Base-by-base conservation (phyloP, 2,797 vertebrate genomes). In the Pangasius larnaudii region DNA sequence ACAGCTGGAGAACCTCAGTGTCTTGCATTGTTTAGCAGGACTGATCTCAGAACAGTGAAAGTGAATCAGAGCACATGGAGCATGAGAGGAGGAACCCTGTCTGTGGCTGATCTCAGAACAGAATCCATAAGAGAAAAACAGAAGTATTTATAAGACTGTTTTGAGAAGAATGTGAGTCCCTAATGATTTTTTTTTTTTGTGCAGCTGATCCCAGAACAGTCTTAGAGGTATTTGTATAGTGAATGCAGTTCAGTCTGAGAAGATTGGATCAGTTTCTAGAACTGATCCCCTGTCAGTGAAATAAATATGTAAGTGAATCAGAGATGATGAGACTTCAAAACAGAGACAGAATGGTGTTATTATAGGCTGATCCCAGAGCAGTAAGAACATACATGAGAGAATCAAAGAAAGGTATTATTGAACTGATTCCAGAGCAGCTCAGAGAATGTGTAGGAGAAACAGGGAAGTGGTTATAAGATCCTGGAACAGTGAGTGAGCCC, bases 1-100 rank as follows among this genome's bases (percentile, higher is more conserved):
- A 77, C 83, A 87, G 85, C 85, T 87, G 77, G 72, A 79, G 79
- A 8, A 67, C 27, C 61, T 83, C 39, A 65, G 42, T 42, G 36
- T 67, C 27, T 19, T 30, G 1, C 59, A 67, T 49, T 83, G 59
- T 63, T 63, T 42, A 14, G 5, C 8, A 1, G 9, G 6, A 46
- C 59, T 46, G 80, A 65, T 51, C 81, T 65, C 36, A 65, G 59
- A 82, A 82, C 58, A 82, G 58, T 18, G 5, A 0, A 0, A 63
- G 78, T 13, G 30, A 39, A 78, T 30, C 19, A 42, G 79, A 27
- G 24, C 36, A 0, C 6, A 16, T 36, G 77, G 16, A 11, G n/a
- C 22, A 42, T n/a, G 36, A 65, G 59, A 30, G 14, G 24, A 83
- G 27, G 36, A 82, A 42, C 5, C 22, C 1, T 9, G 58, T 65